Evolutionary conservation across 2,797 vertebrate species (phyloP).

Genomic region (Potorous gilbertii): DNA sequence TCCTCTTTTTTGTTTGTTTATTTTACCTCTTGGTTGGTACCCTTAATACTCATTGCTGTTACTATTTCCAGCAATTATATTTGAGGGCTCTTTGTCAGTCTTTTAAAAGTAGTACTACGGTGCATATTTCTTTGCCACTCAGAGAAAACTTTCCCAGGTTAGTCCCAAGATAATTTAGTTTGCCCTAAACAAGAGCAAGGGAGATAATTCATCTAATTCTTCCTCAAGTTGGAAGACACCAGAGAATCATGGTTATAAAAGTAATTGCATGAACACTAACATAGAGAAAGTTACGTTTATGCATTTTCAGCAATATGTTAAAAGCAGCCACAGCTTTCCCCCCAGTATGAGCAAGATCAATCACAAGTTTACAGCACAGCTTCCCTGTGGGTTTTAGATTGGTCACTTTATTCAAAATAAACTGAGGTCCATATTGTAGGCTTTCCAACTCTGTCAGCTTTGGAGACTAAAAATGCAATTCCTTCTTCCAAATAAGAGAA

Average conservation of each 20-base stretch:
- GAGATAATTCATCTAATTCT: slow-evolving; percentile 35
- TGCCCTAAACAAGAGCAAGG: slow-evolving; percentile 51
- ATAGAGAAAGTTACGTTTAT: not conserved
- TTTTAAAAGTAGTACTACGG: not conserved
- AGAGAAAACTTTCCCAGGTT: slow-evolving; percentile 25
- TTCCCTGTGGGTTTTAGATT: slow-evolving; percentile 39
- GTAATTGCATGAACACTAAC: not conserved
- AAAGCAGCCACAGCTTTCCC: slow-evolving; percentile 5
- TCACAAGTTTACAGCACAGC: not conserved
- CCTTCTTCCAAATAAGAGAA: slow-evolving; percentile 49
- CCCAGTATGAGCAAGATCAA: slow-evolving; percentile 8
- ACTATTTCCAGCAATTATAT: not conserved
- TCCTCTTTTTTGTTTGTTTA: not conserved
- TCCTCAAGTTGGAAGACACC: slow-evolving; percentile 42
- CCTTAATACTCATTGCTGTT: not conserved
- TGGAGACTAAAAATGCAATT: slow-evolving; percentile 37
- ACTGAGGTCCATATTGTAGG: slow-evolving; percentile 28
- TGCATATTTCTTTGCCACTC: not conserved
- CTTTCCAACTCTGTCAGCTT: slow-evolving; percentile 57
- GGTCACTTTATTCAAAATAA: slow-evolving; percentile 50
- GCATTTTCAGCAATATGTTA: slow-evolving; percentile 36
- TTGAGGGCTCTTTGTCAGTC: not conserved
- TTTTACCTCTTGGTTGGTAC: not conserved
- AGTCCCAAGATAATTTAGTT: slow-evolving; percentile 40
- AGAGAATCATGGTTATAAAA: not conserved